A percentile compares a stretch with the other conserved stretches of the same genome.
Evolutionary conservation across 1,140 invertebrate species (phyloP).

Genomic region (Apis mellifera): Amel_HAv3.1 CM009937.2:817001-817500

Average conservation of each 20-base stretch:
- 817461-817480: background rate
- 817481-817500: background rate
- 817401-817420: background rate
- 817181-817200: no score
- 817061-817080: no score
- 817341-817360: background rate
- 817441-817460: constrained; percentile 23
- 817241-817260: no score
- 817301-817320: no score
- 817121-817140: no score
- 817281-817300: no score
- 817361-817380: background rate
- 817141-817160: no score
- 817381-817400: background rate
- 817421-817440: background rate
- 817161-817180: no score
- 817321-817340: background rate
- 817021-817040: background rate
- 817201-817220: no score
- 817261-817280: no score
- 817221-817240: no score
- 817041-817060: background rate
- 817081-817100: background rate
- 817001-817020: background rate
- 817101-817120: no score